A percentile compares a stretch with the other conserved stretches of the same genome.
Conservation (phyloP, 2,797 vertebrate genomes). For the Poecilia picta region DNA sequence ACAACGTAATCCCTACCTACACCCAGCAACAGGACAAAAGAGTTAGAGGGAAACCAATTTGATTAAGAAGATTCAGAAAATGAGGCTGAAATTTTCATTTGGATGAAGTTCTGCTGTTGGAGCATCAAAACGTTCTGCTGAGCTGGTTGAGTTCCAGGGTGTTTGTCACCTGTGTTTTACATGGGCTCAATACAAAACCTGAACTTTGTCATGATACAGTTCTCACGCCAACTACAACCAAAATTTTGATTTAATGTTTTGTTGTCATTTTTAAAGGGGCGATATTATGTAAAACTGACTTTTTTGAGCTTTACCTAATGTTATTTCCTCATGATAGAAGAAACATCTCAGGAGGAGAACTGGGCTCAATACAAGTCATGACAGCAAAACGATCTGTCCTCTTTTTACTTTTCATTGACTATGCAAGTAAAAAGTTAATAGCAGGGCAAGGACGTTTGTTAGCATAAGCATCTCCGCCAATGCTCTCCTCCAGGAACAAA, state of each 20-base stretch:
- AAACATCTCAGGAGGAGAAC: no score
- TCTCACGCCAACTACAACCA: not conserved
- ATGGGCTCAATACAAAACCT: conserved; percentile 1
- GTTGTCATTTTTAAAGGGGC: not conserved
- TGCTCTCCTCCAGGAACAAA: no score
- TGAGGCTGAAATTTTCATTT: conserved; percentile 5
- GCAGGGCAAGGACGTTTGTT: not conserved
- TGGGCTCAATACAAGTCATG: no score
- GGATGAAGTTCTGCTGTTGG: conserved; percentile 2
- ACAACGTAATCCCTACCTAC: not conserved
- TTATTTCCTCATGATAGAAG: no score
- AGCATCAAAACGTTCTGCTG: not conserved
- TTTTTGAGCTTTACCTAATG: no score
- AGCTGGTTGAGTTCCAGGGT: not conserved
- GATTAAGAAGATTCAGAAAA: not conserved
- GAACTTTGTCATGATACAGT: not conserved
- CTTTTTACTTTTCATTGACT: no score
- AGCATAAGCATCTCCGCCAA: not conserved
- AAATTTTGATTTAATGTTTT: not conserved
- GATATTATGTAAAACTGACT: no score
- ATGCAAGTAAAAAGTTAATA: no score
- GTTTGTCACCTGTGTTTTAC: not conserved
- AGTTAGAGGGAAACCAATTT: not conserved
- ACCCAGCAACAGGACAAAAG: not conserved
- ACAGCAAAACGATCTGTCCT: no score